phyloP scores from a whole-genome alignment of 2,888 invertebrate genomes.

The Andrena hattorfiana region DNA sequence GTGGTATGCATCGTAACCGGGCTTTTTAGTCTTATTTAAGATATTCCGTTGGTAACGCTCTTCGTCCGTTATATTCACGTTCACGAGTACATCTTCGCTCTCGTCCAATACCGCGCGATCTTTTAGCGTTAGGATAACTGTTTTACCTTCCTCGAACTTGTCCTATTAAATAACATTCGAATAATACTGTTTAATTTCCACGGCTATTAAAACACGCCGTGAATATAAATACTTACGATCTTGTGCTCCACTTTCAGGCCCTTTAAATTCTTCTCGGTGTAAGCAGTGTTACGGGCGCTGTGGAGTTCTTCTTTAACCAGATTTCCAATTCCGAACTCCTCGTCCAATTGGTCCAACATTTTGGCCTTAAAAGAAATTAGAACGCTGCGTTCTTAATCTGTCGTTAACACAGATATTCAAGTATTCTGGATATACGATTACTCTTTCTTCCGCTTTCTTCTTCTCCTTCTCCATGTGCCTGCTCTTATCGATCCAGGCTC shows the following conservation, averaged over 20 bases:
- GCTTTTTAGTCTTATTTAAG: constrained; percentile 93
- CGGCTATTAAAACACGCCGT: neutral
- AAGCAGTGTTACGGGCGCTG: constrained; percentile 87
- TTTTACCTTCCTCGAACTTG: constrained; percentile 91
- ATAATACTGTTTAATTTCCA: constrained; percentile 15
- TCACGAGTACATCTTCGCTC: constrained; percentile 94
- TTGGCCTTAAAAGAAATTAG: constrained; percentile 89
- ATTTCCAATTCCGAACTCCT: constrained; percentile 95
- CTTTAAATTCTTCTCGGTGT: constrained; percentile 90
- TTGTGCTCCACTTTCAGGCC: constrained; percentile 96
- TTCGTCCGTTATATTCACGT: constrained; percentile 95
- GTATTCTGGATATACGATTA: constrained; percentile 79
- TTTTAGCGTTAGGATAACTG: constrained; percentile 96
- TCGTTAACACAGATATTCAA: neutral
- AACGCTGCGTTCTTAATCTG: neutral
- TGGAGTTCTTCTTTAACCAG: constrained; percentile 92
- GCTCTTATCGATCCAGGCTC: constrained; percentile 93
- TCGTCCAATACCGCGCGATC: constrained; percentile 96
- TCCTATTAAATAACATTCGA: constrained; percentile 79
- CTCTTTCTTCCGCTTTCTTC: constrained; percentile 93
- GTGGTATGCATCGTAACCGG: constrained; percentile 94
- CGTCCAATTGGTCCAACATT: constrained; percentile 97
- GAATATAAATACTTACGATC: constrained; percentile 83
- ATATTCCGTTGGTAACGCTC: constrained; percentile 92
- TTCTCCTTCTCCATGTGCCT: constrained; percentile 92